phyloP scores from a whole-genome alignment of 2,888 invertebrate genomes.

The Cyaniris semiargus region DNA sequence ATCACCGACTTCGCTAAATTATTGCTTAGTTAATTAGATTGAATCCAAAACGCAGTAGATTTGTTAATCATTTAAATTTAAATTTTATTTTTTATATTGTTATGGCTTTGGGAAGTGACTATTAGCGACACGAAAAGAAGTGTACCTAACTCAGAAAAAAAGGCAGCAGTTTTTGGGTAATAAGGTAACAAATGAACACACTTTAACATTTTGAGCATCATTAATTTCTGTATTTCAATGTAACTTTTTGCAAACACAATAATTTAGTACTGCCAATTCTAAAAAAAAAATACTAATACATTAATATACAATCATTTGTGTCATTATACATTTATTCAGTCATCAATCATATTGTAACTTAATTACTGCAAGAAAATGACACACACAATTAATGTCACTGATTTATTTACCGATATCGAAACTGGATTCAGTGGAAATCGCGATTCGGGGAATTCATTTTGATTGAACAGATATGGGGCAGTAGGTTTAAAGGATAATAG shows the following conservation, averaged over 20 bases:
- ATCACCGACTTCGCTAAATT: background rate
- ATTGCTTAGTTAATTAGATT: constrained; percentile 16
- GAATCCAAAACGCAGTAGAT: background rate
- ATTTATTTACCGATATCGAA: background rate
- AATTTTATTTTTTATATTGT: background rate
- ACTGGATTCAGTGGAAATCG: background rate
- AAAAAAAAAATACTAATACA: too few relatives aligned
- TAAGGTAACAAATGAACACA: too few relatives aligned
- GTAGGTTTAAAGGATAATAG: background rate
- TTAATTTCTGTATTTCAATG: too few relatives aligned
- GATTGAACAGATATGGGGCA: background rate
- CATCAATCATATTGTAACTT: background rate
- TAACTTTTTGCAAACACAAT: too few relatives aligned
- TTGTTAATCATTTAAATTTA: background rate
- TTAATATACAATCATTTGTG: too few relatives aligned
- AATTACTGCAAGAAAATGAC: background rate
- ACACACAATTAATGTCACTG: constrained; percentile 3
- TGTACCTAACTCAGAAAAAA: too few relatives aligned
- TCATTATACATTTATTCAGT: too few relatives aligned
- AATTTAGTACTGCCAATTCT: too few relatives aligned
- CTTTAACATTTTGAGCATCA: too few relatives aligned
- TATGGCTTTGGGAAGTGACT: too few relatives aligned
- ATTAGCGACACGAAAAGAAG: too few relatives aligned
- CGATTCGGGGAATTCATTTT: background rate
- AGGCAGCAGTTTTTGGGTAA: too few relatives aligned